Evolutionary conservation across 2,888 invertebrate genomes (phyloP), one percentile per base, ranked within the genome.

Genomic region (Chromoteleia sp.): DNA sequence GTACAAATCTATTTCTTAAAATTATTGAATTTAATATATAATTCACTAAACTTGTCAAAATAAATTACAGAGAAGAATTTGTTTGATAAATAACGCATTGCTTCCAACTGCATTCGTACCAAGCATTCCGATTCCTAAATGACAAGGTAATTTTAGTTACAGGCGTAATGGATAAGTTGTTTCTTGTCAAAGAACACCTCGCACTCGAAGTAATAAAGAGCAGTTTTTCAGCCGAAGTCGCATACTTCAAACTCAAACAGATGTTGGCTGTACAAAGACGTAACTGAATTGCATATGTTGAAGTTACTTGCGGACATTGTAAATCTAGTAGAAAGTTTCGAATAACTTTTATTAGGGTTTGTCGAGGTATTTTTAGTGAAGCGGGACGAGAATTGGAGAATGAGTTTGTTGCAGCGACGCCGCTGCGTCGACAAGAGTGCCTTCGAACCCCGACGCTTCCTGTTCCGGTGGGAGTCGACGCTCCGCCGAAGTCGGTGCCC

Each of bases 401-500:
- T 68, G 77, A 65, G 77, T 82, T 77, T 67, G 78, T 75, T 63
- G 74, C 67, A 67, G 39, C 68, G 65, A 30, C 36, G 67, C 74
- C 58, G 21, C 58, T n/a, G n/a, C 41, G 63, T 54, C 25, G 58
- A 71, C 71, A 54, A 81, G 71, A 83, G 77, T 80, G 77, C 30
- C 77, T 84, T 79, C 77, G 76, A 80, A 71, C 33, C 65, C 68
- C 59, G 83, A 54, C 73, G 74, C 83, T 87, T 83, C 85, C 83
- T 81, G 81, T 79, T 83, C 83, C 85, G 87, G 88, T 89, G 87
- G 88, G 88, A 86, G 87, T 73, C 76, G 81, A 58, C 84, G 67
- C 78, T 74, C 79, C 83, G 71, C 74, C 83, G 78, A 78, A 81
- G 83, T 58, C 85, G 86, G 83, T 86, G 88, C 86, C 88, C 87